Conservation (phyloP, 2,888 invertebrate species). For the Amiota minor region DNA sequence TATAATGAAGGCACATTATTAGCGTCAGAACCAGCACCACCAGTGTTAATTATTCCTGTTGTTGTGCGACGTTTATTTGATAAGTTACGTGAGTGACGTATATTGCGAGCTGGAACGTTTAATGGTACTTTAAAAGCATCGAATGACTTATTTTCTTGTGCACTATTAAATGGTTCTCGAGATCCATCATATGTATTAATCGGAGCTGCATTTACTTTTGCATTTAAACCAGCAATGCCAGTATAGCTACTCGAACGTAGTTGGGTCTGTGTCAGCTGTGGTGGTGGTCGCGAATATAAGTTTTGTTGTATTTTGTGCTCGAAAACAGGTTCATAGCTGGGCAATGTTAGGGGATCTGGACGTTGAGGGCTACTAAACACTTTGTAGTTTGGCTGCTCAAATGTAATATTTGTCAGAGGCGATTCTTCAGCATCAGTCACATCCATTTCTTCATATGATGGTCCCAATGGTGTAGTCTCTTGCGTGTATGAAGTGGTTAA, state of each 20-base stretch:
- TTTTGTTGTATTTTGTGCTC: constrained; percentile 32
- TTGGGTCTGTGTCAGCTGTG: constrained; percentile 47
- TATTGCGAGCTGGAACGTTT: background rate
- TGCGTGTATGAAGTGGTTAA: constrained; percentile 69
- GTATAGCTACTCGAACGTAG: constrained; percentile 54
- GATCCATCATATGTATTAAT: constrained; percentile 51
- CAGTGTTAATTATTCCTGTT: background rate
- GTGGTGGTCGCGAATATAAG: constrained; percentile 19
- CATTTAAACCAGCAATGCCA: constrained; percentile 31
- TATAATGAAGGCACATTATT: constrained; percentile 48
- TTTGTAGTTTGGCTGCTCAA: background rate
- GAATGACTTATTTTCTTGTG: background rate
- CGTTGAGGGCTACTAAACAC: constrained; percentile 39
- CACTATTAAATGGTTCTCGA: constrained; percentile 42
- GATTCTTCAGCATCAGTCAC: constrained; percentile 39
- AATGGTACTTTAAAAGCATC: no score
- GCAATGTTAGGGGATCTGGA: constrained; percentile 20
- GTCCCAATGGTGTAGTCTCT: constrained; percentile 44
- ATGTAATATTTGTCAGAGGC: background rate
- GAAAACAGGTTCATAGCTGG: constrained; percentile 38
- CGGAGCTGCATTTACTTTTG: background rate
- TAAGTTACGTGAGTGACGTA: background rate
- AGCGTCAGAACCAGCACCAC: background rate
- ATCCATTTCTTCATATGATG: constrained; percentile 40
- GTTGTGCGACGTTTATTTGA: constrained; percentile 49